Percentiles rank a stretch among this genome's conserved stretches.
These are phyloP conservation scores for Archocentrus centrarchus DNA, from an alignment of 2,113 vertebrate genomes.

Conservation along the genomic window DNA sequence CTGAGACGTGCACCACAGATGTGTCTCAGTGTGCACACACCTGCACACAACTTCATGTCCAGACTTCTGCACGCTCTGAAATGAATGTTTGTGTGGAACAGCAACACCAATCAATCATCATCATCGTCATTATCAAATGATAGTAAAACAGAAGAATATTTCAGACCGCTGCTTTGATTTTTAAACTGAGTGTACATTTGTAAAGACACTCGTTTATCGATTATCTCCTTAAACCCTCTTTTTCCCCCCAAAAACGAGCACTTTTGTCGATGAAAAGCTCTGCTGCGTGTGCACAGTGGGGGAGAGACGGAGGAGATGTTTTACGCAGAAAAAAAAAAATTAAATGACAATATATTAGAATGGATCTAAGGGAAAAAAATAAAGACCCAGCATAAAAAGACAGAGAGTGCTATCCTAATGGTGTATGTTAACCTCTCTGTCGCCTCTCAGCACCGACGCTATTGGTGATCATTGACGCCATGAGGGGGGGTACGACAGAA, in stretches of 20 bases:
- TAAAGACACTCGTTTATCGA: background rate
- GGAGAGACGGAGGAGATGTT: background rate
- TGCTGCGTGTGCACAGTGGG: background rate
- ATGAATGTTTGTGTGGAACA: background rate
- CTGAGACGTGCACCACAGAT: background rate
- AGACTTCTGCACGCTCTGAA: background rate
- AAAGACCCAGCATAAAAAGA: background rate
- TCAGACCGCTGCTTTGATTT: background rate
- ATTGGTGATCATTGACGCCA: background rate
- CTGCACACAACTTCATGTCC: background rate
- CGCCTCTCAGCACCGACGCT: accelerated
- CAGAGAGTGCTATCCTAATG: background rate
- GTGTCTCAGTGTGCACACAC: background rate
- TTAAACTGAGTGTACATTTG: background rate
- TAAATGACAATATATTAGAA: background rate
- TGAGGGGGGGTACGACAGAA: accelerated
- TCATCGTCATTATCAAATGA: background rate
- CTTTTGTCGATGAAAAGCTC: background rate
- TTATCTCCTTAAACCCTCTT: background rate
- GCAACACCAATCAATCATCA: background rate
- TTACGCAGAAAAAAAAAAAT: background rate
- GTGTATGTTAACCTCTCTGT: background rate
- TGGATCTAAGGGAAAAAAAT: background rate
- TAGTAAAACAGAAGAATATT: background rate
- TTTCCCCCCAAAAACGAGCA: accelerated